Percentiles rank a stretch among this genome's conserved stretches.
These are phyloP conservation scores for Ochropacha duplaris DNA, from an alignment of 2,888 invertebrate genomes.

Conservation along the genomic window DNA sequence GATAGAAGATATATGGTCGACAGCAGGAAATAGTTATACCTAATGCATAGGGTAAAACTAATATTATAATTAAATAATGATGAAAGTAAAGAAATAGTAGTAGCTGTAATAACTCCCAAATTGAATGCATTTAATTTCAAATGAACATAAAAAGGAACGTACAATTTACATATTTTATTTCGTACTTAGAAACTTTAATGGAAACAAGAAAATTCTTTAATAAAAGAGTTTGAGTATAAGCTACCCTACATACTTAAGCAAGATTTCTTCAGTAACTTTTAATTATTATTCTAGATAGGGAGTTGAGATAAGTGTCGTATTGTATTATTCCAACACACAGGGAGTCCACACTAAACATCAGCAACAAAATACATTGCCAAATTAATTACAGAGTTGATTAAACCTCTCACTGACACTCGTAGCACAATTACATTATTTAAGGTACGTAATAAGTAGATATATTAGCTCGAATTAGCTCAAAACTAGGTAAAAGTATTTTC, in stretches of 20 bases:
- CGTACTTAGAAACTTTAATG: neutral
- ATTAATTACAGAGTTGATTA: slow-evolving; percentile 34
- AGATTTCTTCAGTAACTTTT: neutral
- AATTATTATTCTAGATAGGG: neutral
- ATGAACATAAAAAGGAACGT: neutral
- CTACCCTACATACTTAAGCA: neutral
- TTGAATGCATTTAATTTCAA: neutral
- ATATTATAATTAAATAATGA: slow-evolving; percentile 1
- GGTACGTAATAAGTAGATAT: neutral
- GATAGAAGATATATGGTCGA: no score
- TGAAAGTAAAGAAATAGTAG: neutral
- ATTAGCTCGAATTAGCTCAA: neutral
- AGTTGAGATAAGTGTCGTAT: neutral
- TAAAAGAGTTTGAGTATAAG: neutral
- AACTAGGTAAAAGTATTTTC: neutral
- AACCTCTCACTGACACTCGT: slow-evolving; percentile 28
- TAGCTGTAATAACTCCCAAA: neutral
- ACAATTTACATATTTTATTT: neutral
- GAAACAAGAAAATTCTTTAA: neutral
- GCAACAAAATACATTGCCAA: slow-evolving; percentile 4
- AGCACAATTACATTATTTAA: slow-evolving; percentile 17
- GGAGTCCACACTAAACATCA: neutral
- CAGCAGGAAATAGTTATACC: no score
- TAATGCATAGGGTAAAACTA: neutral
- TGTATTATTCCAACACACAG: neutral